Conservation (phyloP, 2,113 vertebrate species). For the western clawed frog (Xenopus tropicalis) region DNA sequence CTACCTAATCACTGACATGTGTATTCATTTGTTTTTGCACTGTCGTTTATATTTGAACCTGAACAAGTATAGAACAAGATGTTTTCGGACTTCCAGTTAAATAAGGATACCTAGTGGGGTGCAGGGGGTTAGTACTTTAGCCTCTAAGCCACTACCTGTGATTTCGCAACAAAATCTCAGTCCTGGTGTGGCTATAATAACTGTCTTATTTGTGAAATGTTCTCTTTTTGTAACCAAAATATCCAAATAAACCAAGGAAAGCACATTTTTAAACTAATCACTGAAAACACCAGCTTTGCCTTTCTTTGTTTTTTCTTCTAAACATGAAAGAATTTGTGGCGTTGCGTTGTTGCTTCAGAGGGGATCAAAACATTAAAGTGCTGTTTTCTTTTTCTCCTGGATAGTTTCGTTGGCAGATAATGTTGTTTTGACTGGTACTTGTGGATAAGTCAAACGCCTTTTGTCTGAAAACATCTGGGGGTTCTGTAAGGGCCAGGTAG, state of each 20-base stretch:
- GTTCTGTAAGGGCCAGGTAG: conserved; percentile 26
- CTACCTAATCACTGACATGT: too few species aligned
- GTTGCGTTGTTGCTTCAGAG: conserved; percentile 5
- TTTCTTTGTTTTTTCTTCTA: conserved; percentile 5
- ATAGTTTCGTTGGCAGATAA: conserved; percentile 10
- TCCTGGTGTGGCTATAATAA: too few species aligned
- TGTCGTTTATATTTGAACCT: too few species aligned
- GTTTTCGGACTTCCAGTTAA: too few species aligned
- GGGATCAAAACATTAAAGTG: conserved; percentile 16
- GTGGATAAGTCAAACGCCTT: conserved; percentile 20
- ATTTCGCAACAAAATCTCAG: too few species aligned
- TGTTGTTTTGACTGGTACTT: conserved; percentile 48
- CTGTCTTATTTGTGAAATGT: neutral
- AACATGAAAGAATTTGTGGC: conserved; percentile 23
- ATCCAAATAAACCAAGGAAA: neutral
- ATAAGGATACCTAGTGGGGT: too few species aligned
- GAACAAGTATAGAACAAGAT: too few species aligned
- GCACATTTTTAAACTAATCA: conserved; percentile 1
- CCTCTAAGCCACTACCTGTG: too few species aligned
- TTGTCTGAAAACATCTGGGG: conserved; percentile 42
- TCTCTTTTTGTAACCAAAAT: neutral
- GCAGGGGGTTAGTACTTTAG: too few species aligned
- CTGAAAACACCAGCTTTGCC: conserved; percentile 8
- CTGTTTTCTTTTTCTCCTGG: conserved; percentile 23
- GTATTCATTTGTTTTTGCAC: too few species aligned